Evolutionary conservation across 2,888 invertebrate species (phyloP).

Genomic region (Coremacera marginata): DNA sequence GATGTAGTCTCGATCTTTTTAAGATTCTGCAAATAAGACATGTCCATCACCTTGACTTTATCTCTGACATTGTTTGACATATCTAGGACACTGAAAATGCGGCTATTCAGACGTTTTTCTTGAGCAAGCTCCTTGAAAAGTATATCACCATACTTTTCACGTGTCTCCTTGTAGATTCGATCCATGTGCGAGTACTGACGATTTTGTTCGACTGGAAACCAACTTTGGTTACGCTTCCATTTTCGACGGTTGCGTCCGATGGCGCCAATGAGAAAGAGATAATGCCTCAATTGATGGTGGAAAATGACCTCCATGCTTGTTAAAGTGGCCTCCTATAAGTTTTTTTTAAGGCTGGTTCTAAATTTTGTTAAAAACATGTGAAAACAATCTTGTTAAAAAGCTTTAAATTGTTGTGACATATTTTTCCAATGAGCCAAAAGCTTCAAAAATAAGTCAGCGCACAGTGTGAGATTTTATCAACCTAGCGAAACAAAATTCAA

Average conservation of each 20-base stretch:
- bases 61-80: background rate
- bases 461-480: too few species aligned
- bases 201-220: constrained; percentile 45
- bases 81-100: constrained; percentile 15
- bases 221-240: constrained; percentile 42
- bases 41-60: constrained; percentile 5
- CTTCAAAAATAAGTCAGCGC: too few species aligned
- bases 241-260: constrained; percentile 43
- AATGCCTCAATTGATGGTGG: constrained; percentile 44
- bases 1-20: constrained; percentile 39
- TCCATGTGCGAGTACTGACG: constrained; percentile 41
- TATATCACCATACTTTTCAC: constrained; percentile 36
- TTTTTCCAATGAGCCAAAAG: background rate
- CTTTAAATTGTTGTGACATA: constrained; percentile 2
- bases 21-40: constrained; percentile 36
- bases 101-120: constrained; percentile 42
- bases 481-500: too few species aligned
- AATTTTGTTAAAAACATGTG: background rate
- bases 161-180: constrained; percentile 43
- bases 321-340: too few species aligned
- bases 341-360: background rate
- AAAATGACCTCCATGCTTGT: constrained; percentile 43
- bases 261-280: constrained; percentile 40
- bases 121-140: constrained; percentile 36
- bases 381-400: background rate